Base-by-base conservation (phyloP, 2,113 vertebrate genomes). In the Heterotis niloticus region DNA sequence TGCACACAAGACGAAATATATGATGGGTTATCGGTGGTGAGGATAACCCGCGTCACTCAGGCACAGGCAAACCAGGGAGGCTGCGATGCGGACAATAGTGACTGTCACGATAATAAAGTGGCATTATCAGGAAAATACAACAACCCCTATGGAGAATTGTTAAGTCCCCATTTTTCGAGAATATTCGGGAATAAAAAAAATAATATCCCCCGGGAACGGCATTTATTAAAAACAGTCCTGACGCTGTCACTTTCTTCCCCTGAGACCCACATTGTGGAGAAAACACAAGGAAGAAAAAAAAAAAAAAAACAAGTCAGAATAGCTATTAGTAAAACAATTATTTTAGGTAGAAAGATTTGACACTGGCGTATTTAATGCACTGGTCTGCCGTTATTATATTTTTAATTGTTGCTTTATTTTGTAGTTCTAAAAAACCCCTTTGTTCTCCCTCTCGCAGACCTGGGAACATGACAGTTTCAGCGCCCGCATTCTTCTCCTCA, bases 401-500 rank as follows among this genome's bases (percentile, higher is more conserved):
- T 59, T 59, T 59, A 68, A 29, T 78, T 34, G 52, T 78, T 59
- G 13, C 67, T 75, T 78, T 69, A 57, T 70, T 60, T 71, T 70
- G 54, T 44, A 59, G 51, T 44, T 44, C 24, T 20, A 17, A 7
- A 10, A 13, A 28, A 54, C 3, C 51, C 76, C 74, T 74, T 66
- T 79, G n/a, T 79, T 79, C 79, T 76, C 24, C 52, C 73, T 64
- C 64, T 54, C 64, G 62, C 54, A 71, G 66, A 51, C 67, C 26
- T 62, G n/a, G 56, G 20, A 70, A 66, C 13, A 28, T 24, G 18
- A 54, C 34, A n/a, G 10, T 24, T 4, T 13, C 51, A 11, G 13
- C 18, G 52, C 11, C 26, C n/a, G 28, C 77, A 20, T 70, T 28
- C 77, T 28, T 51, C 88, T 90, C 88, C 89, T 89, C 88, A 88